Evolutionary conservation across 2,113 vertebrate genomes (phyloP).

Genomic region (Corvus hawaiiensis): DNA sequence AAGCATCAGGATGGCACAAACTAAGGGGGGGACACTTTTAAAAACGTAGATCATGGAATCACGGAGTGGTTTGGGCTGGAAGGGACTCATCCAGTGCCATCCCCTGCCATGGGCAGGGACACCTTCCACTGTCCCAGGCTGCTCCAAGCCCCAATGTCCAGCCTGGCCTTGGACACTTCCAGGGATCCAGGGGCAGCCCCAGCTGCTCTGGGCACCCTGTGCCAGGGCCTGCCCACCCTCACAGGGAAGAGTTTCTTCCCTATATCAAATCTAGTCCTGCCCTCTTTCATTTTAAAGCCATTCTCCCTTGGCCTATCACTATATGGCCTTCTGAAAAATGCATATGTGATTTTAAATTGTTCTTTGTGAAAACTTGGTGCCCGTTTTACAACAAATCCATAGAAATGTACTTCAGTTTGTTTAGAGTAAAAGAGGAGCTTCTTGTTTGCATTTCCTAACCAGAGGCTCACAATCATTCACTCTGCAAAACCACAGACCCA

Average conservation of each 20-base stretch:
- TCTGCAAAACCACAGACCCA: not conserved
- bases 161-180: accelerated
- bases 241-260: not conserved
- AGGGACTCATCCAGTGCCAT: not conserved
- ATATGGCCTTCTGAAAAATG: not conserved
- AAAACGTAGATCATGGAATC: not conserved
- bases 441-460: not conserved
- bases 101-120: not conserved
- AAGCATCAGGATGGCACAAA: no score
- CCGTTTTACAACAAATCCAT: not conserved
- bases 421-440: not conserved
- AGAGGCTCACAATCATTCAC: not conserved
- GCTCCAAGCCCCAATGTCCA: not conserved
- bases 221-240: accelerated
- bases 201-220: not conserved
- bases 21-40: accelerated
- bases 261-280: not conserved
- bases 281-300: not conserved
- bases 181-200: not conserved
- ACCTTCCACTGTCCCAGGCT: accelerated
- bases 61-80: not conserved
- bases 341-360: not conserved
- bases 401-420: not conserved
- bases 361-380: not conserved
- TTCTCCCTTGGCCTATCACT: not conserved